Evolutionary conservation across 2,888 invertebrate genomes (phyloP).

Genomic region (Julus scanicus): DNA sequence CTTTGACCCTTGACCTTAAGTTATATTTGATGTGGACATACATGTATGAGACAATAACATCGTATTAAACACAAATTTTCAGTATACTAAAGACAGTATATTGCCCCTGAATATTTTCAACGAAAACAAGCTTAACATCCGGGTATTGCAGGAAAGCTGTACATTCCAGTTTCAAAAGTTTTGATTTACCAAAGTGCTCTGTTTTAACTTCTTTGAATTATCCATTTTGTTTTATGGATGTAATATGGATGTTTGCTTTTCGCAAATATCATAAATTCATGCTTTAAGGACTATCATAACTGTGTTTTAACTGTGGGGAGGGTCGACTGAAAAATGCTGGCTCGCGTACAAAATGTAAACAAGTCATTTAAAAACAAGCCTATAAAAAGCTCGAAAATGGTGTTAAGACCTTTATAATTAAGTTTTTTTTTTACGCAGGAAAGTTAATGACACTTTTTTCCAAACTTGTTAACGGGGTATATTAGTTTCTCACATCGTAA

Average conservation of each 20-base stretch:
- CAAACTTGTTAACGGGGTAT: not conserved
- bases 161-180: not conserved
- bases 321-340: not conserved
- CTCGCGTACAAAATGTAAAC: not conserved
- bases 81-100: not conserved
- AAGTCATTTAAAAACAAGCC: not conserved
- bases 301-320: not conserved
- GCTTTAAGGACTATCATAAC: not conserved
- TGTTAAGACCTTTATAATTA: not conserved
- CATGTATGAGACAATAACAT: too few relatives aligned
- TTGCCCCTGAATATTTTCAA: not conserved
- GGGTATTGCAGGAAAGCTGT: conserved; percentile 27
- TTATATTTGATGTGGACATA: too few relatives aligned
- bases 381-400: not conserved
- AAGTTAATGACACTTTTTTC: not conserved
- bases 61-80: too few relatives aligned
- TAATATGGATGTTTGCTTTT: conserved; percentile 1
- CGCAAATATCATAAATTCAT: conserved; percentile 2
- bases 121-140: conserved; percentile 7
- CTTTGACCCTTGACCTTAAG: too few relatives aligned
- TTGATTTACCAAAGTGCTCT: conserved; percentile 40
- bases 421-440: not conserved
- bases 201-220: conserved; percentile 8
- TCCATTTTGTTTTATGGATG: not conserved
- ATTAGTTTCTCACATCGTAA: not conserved